These are phyloP conservation scores for Panopea generosa DNA, from an alignment of 2,888 invertebrate genomes.

Conservation along the genomic window DNA sequence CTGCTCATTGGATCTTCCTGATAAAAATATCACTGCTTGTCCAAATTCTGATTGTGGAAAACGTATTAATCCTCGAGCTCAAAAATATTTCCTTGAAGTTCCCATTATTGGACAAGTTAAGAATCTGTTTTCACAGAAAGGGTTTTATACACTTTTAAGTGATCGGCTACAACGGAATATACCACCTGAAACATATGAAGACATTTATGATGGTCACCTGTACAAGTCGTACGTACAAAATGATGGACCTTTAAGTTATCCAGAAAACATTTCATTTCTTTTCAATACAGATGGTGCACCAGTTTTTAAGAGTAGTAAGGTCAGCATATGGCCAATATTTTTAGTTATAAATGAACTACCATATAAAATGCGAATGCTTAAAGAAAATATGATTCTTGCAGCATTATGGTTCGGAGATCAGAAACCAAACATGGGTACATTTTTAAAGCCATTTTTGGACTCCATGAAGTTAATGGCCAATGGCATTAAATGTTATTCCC, in stretches of 20 bases:
- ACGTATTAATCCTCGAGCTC: background rate
- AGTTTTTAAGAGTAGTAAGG: constrained; percentile 48
- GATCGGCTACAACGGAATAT: constrained; percentile 14
- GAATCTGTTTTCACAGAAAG: constrained; percentile 25
- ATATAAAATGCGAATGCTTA: constrained; percentile 23
- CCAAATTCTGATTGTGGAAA: constrained; percentile 14
- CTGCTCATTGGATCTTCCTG: background rate
- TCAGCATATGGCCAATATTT: constrained; percentile 51
- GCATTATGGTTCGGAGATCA: constrained; percentile 42
- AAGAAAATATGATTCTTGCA: constrained; percentile 47
- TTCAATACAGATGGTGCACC: constrained; percentile 51
- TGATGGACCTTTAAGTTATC: constrained; percentile 20
- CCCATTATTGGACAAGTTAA: constrained; percentile 29
- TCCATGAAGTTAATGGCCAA: constrained; percentile 17
- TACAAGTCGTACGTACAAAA: constrained; percentile 24
- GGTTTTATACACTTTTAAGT: constrained; percentile 25
- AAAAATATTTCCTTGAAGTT: constrained; percentile 32
- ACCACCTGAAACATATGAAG: background rate
- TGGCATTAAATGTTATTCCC: constrained; percentile 23
- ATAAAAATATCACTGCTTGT: background rate
- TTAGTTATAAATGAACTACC: constrained; percentile 46
- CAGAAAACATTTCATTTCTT: constrained; percentile 47
- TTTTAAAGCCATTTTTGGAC: constrained; percentile 34
- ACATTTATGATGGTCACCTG: constrained; percentile 47
- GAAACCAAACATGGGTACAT: constrained; percentile 38